These are phyloP conservation scores for Hipposideros larvatus DNA, from an alignment of 2,797 vertebrate genomes.

Conservation along the genomic window DNA sequence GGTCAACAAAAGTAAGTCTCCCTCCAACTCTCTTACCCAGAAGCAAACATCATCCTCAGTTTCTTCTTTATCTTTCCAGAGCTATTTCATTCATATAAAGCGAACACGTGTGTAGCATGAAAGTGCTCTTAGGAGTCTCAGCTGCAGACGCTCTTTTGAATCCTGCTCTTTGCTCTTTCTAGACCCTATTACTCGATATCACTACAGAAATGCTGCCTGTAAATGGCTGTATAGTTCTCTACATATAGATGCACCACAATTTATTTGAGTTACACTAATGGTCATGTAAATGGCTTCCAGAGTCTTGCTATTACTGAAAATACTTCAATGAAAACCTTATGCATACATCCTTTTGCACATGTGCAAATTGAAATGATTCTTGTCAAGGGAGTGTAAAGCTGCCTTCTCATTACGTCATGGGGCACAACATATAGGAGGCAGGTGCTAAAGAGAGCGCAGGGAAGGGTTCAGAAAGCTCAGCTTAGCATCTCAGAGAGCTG, in stretches of 20 bases:
- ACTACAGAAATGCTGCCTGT: not conserved
- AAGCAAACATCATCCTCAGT: not conserved
- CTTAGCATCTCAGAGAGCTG: not conserved
- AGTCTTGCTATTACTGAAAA: not conserved
- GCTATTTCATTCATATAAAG: not conserved
- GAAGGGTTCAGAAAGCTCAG: not conserved
- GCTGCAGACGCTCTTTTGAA: not conserved
- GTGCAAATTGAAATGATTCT: not conserved
- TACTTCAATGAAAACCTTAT: not conserved
- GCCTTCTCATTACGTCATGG: not conserved
- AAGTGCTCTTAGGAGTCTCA: not conserved
- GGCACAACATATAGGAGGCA: not conserved
- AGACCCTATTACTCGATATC: not conserved
- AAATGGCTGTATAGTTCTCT: not conserved
- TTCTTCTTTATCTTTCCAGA: conserved; percentile 18
- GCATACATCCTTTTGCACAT: not conserved
- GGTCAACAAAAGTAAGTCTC: not conserved
- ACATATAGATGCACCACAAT: not conserved
- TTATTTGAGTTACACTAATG: not conserved
- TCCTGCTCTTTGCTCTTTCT: not conserved
- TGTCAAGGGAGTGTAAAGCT: not conserved
- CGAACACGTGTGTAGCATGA: not conserved
- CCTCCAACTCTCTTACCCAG: not conserved
- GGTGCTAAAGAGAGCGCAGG: not conserved
- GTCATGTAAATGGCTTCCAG: not conserved